Evolutionary conservation across 1,140 invertebrate species (phyloP).

Genomic region (Neoseiulus cucumeris): DNA sequence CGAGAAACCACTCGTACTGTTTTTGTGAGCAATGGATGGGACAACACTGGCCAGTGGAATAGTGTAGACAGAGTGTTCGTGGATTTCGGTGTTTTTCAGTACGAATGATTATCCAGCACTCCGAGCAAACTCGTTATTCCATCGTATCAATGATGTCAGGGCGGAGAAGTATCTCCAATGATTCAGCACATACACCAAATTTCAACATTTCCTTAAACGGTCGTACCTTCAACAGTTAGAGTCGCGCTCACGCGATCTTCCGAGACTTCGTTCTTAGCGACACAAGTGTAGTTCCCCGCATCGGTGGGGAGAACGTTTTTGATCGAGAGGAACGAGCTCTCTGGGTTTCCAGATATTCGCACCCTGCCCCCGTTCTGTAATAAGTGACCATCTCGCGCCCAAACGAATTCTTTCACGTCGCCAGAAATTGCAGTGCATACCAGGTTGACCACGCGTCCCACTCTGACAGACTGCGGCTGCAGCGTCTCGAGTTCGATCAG

Average conservation of each 20-base stretch:
- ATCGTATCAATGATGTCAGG: not conserved
- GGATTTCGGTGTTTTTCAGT: not conserved
- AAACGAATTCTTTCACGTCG: not conserved
- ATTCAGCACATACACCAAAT: not conserved
- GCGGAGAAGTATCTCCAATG: not conserved
- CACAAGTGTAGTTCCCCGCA: not conserved
- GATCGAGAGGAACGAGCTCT: not conserved
- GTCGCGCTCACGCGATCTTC: not conserved
- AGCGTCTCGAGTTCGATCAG: not conserved
- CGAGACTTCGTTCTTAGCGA: not conserved
- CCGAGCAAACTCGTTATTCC: constrained; percentile 1
- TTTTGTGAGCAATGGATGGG: too few species aligned
- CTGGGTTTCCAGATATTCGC: not conserved
- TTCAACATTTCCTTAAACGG: not conserved
- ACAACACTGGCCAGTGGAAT: too few species aligned
- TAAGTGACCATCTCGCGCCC: not conserved
- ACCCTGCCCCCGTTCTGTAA: not conserved
- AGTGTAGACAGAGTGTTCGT: too few species aligned
- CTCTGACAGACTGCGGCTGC: not conserved
- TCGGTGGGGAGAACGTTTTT: not conserved
- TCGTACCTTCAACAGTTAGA: not conserved
- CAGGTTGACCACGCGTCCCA: not conserved
- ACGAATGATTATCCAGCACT: not conserved
- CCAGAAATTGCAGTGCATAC: not conserved
- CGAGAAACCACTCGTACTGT: too few species aligned